A percentile compares a stretch with the other conserved stretches of the same genome.
These are phyloP conservation scores for Marmota flaviventris DNA, from an alignment of 2,113 vertebrate species.

Conservation along the genomic window DNA sequence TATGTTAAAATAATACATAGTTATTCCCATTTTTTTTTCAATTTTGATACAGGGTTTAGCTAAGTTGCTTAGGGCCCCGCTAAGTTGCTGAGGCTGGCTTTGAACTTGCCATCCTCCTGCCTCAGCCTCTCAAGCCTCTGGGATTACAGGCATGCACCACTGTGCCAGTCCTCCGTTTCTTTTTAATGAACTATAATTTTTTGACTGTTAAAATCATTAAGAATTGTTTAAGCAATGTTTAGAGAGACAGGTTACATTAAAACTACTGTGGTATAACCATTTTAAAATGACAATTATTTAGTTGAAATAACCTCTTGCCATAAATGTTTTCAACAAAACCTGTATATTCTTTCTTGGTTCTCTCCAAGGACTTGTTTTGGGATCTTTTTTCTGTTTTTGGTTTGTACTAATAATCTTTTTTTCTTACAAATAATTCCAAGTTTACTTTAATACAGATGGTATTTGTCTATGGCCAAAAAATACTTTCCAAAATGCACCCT, in stretches of 20 bases:
- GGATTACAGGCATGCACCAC: too few species aligned
- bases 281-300: conserved; percentile 56
- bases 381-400: conserved; percentile 78
- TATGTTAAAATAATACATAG: neutral
- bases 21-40: neutral
- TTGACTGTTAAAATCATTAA: conserved; percentile 15
- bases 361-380: conserved; percentile 65
- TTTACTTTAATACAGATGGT: conserved; percentile 88
- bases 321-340: conserved; percentile 68
- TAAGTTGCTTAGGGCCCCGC: too few species aligned
- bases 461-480: conserved; percentile 86
- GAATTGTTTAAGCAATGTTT: conserved; percentile 4
- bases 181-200: conserved; percentile 6
- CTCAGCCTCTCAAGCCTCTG: too few species aligned
- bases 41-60: too few species aligned
- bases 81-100: too few species aligned
- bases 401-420: conserved; percentile 84
- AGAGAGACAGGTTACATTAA: neutral
- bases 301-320: conserved; percentile 69
- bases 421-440: conserved; percentile 81
- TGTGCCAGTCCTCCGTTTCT: neutral
- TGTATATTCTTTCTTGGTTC: conserved; percentile 69
- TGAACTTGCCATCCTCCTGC: too few species aligned
- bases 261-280: neutral
- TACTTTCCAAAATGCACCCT: conserved; percentile 83